phyloP scores from a whole-genome alignment of 2,797 vertebrate genomes.

The Hydrocynus forskahlii region DNA sequence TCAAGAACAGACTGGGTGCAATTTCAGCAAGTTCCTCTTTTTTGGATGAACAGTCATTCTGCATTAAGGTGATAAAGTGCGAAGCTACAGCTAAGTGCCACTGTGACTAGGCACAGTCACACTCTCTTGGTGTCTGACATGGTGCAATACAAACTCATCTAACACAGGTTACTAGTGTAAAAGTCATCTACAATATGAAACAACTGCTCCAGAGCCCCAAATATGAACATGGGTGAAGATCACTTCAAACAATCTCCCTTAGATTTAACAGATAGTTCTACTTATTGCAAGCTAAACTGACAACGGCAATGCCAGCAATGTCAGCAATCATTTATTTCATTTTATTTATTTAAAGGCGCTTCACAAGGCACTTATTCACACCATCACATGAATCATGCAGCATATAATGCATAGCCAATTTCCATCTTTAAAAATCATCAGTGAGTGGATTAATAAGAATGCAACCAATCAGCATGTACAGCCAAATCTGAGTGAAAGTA shows the following conservation, averaged over 20 bases:
- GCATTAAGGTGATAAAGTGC: conserved; percentile 1
- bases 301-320: not conserved
- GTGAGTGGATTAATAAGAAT: too few species aligned
- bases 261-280: not conserved
- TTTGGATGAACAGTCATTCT: conserved; percentile 1
- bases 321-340: too few species aligned
- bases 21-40: not conserved
- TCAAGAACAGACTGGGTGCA: not conserved
- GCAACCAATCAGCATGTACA: too few species aligned
- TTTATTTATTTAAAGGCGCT: too few species aligned
- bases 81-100: not conserved
- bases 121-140: not conserved
- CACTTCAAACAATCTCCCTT: not conserved
- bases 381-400: not conserved
- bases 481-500: not conserved
- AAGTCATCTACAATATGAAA: too few species aligned
- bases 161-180: not conserved
- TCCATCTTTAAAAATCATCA: too few species aligned
- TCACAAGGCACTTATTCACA: not conserved
- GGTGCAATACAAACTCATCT: not conserved
- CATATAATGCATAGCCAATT: not conserved
- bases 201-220: not conserved
- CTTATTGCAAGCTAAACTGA: not conserved
- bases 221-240: not conserved
- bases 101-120: not conserved